Percentiles rank a stretch among this genome's conserved stretches.
Conservation (phyloP, 2,797 vertebrate genomes). For the Astyanax mexicanus region DNA sequence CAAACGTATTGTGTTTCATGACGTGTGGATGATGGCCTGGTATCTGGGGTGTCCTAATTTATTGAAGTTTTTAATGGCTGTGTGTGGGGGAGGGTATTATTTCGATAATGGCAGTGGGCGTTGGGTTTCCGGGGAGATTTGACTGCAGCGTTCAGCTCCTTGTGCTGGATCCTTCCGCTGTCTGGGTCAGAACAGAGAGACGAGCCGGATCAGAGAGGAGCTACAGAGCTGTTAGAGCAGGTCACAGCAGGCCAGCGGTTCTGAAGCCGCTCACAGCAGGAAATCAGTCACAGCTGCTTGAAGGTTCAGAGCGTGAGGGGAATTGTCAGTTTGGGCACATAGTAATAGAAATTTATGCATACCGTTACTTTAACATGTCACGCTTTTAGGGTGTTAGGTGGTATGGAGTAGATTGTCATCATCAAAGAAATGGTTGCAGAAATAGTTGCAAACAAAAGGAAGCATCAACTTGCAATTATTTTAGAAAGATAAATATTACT, state of each 20-base stretch:
- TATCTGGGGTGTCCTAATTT: slow-evolving; percentile 6
- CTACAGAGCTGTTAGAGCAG: not conserved
- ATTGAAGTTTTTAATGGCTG: not conserved
- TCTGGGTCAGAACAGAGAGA: slow-evolving; percentile 7
- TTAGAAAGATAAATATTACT: too few species aligned
- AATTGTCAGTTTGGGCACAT: not conserved
- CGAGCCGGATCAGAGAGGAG: not conserved
- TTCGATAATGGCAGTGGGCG: not conserved
- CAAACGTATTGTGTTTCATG: not conserved
- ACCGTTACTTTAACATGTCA: too few species aligned
- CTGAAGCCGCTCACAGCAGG: not conserved
- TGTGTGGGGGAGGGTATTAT: not conserved
- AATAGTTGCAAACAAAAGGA: too few species aligned
- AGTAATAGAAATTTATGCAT: too few species aligned
- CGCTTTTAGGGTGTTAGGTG: too few species aligned
- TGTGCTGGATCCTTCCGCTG: slow-evolving; percentile 21
- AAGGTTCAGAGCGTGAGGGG: not conserved
- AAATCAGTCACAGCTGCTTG: slow-evolving; percentile 3
- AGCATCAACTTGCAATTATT: too few species aligned
- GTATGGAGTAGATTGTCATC: too few species aligned
- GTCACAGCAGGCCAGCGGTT: not conserved
- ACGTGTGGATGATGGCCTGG: not conserved
- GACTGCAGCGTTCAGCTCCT: slow-evolving; percentile 24
- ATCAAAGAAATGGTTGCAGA: too few species aligned
- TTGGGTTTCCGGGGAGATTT: slow-evolving; percentile 50